Evolutionary conservation across 2,888 invertebrate genomes (phyloP), one percentile per base, ranked within the genome.

Genomic region (Sarcophaga variegata): DNA sequence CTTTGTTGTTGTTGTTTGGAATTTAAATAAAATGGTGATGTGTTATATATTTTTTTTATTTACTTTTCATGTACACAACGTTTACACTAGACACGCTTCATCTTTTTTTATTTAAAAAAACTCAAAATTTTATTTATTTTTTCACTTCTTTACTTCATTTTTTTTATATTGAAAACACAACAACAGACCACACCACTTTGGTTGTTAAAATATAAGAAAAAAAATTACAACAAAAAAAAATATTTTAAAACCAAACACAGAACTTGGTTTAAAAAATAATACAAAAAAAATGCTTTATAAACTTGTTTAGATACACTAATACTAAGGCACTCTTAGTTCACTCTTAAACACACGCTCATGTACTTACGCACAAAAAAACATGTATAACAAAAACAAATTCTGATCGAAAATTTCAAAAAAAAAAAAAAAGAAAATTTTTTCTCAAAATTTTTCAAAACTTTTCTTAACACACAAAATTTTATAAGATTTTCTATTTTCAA

Each of bases 281-380:
- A 12, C 54, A 54, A 14, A 54, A 81, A 81, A 75, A 79, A 86
- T 89, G 88, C 88, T 88, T 14, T 88, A 87, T 88, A 90, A 90
- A 90, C 90, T 90, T 90, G 90, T 90, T 89, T 89, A 90, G 89
- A 89, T 88, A 89, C 89, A 90, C 83, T 70, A 74, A 85, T 67
- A 88, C 88, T 83, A 25, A 49, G 47, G 59, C 69, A 66, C 70
- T 70, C 62, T 72, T n/a, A 12, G 69, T 17, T 4, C 54, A 54
- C 49, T 14, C 49, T 14, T 14, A 49, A 6, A 49, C 49, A 49
- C 54, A 54, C 14, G 60, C 59, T 37, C 10, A 37, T 37, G 37
- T 37, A 71, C 64, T 64, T 70, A 66, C 81, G 62, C 59, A 67
- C 75, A 66, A 71, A 25, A 80, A 80, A 86, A 76, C 70, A 67